Percentiles rank a stretch among this genome's conserved stretches.
Evolutionary conservation across 2,797 vertebrate genomes (phyloP).

Genomic region (Percopsis omiscomaycus): DNA sequence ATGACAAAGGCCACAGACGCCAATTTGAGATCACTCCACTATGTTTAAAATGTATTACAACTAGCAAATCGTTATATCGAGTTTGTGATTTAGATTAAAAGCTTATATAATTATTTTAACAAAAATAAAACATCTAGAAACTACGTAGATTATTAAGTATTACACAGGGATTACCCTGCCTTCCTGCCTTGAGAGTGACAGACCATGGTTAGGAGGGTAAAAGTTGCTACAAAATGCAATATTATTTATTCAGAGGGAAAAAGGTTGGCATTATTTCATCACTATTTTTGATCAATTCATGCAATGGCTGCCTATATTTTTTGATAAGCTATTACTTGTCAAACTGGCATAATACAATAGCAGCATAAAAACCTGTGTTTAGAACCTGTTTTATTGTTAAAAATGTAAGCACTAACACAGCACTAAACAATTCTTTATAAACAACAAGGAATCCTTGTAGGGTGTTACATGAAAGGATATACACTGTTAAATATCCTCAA

Average conservation of each 20-base stretch:
- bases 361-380: background rate
- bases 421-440: constrained; percentile 39
- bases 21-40: too few relatives aligned
- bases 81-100: constrained; percentile 1
- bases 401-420: constrained; percentile 40
- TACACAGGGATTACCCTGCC: background rate
- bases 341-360: constrained; percentile 7
- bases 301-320: constrained; percentile 2
- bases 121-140: background rate
- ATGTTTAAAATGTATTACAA: background rate
- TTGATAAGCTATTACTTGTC: background rate
- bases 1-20: too few relatives aligned
- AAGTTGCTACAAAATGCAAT: background rate
- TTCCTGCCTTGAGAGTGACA: background rate
- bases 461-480: constrained; percentile 1
- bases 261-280: background rate
- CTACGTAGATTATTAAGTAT: background rate
- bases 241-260: background rate
- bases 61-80: constrained; percentile 7
- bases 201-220: too few relatives aligned
- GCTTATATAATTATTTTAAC: background rate
- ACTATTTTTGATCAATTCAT: background rate
- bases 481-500: constrained; percentile 7
- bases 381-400: constrained; percentile 42
- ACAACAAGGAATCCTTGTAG: constrained; percentile 23